Base-by-base conservation (phyloP, 2,888 invertebrate genomes). In the Dasysyrphus albostriatus region DNA sequence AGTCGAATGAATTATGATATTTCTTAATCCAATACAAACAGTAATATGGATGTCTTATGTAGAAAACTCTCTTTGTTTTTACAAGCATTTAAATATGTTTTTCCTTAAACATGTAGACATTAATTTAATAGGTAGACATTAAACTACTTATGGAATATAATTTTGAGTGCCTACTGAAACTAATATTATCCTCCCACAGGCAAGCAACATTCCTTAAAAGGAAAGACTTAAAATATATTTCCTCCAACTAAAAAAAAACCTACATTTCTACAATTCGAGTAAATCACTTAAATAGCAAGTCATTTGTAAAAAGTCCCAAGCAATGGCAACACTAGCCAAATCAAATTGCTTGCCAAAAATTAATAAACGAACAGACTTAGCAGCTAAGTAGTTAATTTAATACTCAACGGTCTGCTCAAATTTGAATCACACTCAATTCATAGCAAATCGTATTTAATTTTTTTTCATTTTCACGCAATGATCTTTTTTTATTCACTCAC, bases 401-500 rank as follows among this genome's bases (percentile, higher is more conserved):
- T 34, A 44, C 44, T 16, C 16, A 49, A 34, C 76, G 3, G 44
- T 44, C 51, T 19, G 44, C 19, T 75, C 19, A 58, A 56, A 44
- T 69, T 34, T 58, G 29, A 67, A 58, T 59, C 12, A 29, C 69
- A 70, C 59, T 77, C 69, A 77, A 77, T 54, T 61, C 19, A 12
- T 19, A n/a, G 14, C 32, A 47, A 10, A 39, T n/a, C 9, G 24
- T 34, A 54, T 69, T 51, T 37, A 2, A 29, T 54, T 59, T 39
- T 54, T 59, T 39, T 16, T 39, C 16, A 65, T 56, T 65, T 56
- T 29, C 39, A 67, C 34, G n/a, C n/a, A 47, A 47, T 24, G 44
- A 69, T 69, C 69, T 29, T 54, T 24, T 16, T 24, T 39, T 54
- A 69, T 10, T 16, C 24, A 39, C 24, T 2, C 14, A 3, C 44